A percentile compares a stretch with the other conserved stretches of the same genome.
phyloP scores from a whole-genome alignment of 2,888 invertebrate species.

The Dasypolia templi region DNA sequence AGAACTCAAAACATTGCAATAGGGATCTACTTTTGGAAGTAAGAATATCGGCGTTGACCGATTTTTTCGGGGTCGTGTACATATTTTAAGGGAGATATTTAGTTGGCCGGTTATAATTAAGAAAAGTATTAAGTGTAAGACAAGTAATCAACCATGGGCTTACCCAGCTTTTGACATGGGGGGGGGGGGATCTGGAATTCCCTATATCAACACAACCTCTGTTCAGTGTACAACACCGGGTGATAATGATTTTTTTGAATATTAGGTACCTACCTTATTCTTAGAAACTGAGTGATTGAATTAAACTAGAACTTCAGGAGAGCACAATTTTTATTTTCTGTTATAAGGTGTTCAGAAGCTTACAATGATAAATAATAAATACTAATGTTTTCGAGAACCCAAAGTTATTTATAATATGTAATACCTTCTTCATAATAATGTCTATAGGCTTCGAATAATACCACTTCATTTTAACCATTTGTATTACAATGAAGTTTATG shows the following conservation, averaged over 20 bases:
- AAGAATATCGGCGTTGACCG: background rate
- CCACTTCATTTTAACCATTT: background rate
- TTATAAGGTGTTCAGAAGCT: no score
- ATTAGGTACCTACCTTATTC: background rate
- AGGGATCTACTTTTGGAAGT: constrained; percentile 20
- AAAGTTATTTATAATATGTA: background rate
- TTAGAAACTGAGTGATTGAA: background rate
- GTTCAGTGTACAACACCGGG: background rate
- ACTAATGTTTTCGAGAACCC: no score
- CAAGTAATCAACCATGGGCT: background rate
- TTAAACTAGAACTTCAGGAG: no score
- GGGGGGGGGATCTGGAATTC: background rate
- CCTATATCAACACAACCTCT: background rate
- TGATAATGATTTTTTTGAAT: constrained; percentile 1
- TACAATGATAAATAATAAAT: no score
- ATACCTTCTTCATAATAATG: background rate
- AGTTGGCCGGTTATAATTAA: background rate
- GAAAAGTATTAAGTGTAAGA: background rate
- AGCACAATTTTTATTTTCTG: background rate
- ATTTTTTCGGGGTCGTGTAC: constrained; percentile 3
- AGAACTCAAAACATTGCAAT: constrained; percentile 17
- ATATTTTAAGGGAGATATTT: constrained; percentile 5
- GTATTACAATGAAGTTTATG: constrained; percentile 10
- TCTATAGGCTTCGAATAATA: background rate
- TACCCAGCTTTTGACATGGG: background rate